A percentile compares a stretch with the other conserved stretches of the same genome.
phyloP scores from a whole-genome alignment of 2,113 vertebrate species.

The Lathamus discolor region DNA sequence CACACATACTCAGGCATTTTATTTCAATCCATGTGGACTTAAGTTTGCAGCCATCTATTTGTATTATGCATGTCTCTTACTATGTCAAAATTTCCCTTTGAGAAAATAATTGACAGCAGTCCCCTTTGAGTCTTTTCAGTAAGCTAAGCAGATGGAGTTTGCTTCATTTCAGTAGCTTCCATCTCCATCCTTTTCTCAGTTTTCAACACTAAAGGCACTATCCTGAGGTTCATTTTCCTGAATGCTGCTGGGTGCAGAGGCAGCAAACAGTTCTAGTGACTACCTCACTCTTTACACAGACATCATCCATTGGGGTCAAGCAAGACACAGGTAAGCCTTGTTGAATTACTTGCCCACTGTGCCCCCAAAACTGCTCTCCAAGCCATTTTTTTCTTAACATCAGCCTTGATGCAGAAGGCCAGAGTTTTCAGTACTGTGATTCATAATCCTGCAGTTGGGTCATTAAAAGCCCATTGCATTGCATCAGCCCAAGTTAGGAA shows the following conservation, averaged over 20 bases:
- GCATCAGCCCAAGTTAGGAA: neutral
- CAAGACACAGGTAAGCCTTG: neutral
- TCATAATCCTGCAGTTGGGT: neutral
- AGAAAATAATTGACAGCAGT: slow-evolving; percentile 2
- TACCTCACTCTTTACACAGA: neutral
- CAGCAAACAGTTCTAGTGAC: neutral
- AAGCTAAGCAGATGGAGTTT: neutral
- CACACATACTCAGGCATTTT: neutral
- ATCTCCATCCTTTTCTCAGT: neutral
- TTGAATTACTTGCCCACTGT: neutral
- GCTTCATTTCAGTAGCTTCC: neutral
- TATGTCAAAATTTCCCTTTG: neutral
- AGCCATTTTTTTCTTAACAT: neutral
- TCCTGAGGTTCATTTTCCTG: neutral
- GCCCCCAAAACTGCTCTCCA: neutral
- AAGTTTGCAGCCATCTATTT: neutral
- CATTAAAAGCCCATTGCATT: neutral
- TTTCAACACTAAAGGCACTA: neutral
- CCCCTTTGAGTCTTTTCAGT: neutral
- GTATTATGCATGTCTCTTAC: neutral
- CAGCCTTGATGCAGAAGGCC: neutral
- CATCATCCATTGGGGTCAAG: neutral
- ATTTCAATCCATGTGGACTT: neutral
- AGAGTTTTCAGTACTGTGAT: neutral
- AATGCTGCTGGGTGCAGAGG: neutral